Evolutionary conservation across 1,140 invertebrate species (phyloP).

Genomic region (Cydia splendana): DNA sequence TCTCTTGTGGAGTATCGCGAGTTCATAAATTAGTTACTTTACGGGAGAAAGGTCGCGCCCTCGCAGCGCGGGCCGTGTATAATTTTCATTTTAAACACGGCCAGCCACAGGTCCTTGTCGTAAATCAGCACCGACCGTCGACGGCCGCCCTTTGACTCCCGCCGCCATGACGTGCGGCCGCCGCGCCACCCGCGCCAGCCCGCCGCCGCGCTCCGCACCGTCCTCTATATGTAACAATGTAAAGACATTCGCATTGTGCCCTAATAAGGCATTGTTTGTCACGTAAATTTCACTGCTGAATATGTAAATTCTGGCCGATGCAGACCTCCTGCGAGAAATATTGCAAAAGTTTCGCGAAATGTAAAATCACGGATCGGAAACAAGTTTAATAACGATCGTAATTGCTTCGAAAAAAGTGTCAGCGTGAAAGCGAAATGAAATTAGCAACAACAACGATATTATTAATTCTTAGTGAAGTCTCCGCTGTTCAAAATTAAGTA

Average conservation of each 20-base stretch:
- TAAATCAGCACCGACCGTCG: constrained; percentile 61
- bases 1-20: constrained; percentile 61
- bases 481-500: not conserved
- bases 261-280: constrained; percentile 73
- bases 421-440: not conserved
- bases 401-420: constrained; percentile 43
- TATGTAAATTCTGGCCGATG: constrained; percentile 67
- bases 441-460: constrained; percentile 21
- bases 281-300: constrained; percentile 72
- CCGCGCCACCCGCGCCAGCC: constrained; percentile 34
- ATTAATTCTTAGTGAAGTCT: constrained; percentile 10
- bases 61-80: constrained; percentile 58
- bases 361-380: constrained; percentile 63
- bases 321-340: constrained; percentile 66
- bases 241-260: constrained; percentile 72
- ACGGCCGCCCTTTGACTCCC: constrained; percentile 59
- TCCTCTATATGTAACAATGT: constrained; percentile 52
- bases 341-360: constrained; percentile 70
- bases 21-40: constrained; percentile 73
- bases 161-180: constrained; percentile 44
- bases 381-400: constrained; percentile 62
- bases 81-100: constrained; percentile 70
- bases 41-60: constrained; percentile 65
- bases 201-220: constrained; percentile 26
- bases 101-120: constrained; percentile 62